These are phyloP conservation scores for Tychaedon coryphoeus DNA, from an alignment of 2,113 vertebrate species.

Conservation along the genomic window DNA sequence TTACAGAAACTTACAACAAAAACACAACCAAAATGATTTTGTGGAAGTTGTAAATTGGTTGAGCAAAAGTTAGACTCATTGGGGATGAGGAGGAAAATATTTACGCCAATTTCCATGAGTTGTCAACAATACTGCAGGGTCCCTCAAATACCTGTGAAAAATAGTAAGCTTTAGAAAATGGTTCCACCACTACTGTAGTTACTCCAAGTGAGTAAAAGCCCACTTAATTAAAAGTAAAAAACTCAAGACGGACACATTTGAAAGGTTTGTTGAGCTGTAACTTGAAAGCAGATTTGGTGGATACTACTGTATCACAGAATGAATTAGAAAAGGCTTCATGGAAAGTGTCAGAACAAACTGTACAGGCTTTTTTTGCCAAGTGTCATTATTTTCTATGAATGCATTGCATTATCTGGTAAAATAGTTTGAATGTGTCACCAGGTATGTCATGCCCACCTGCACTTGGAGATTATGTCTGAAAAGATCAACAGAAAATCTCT, in stretches of 20 bases:
- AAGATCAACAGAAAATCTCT: background rate
- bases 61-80: background rate
- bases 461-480: background rate
- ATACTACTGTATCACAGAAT: background rate
- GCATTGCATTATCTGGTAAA: background rate
- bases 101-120: background rate
- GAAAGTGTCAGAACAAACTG: background rate
- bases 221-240: background rate
- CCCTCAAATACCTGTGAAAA: background rate
- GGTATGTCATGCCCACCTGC: background rate
- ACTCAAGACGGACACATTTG: background rate
- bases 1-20: background rate
- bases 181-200: background rate
- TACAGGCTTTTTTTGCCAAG: background rate
- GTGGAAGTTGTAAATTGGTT: background rate
- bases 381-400: background rate
- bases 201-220: background rate
- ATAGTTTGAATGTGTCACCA: background rate
- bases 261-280: background rate
- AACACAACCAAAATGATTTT: background rate
- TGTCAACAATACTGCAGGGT: background rate
- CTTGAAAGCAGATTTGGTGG: background rate
- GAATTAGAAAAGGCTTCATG: background rate
- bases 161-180: background rate
- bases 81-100: background rate